Base-by-base conservation (phyloP, 1,140 invertebrate genomes). In the Trachymyrmex cornetzi region DNA sequence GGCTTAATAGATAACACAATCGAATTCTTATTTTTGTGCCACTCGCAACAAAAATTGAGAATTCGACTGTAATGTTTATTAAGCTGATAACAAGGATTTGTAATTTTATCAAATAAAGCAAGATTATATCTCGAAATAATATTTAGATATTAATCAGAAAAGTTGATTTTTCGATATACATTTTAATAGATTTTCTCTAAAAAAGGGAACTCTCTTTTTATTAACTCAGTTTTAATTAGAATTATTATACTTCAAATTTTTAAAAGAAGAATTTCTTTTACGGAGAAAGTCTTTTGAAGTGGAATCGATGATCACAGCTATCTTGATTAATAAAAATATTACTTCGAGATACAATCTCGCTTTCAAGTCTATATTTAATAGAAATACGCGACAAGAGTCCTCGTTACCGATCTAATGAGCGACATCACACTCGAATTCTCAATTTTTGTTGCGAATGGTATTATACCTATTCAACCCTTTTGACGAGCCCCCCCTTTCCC, bases 401-500 rank as follows among this genome's bases (percentile, higher is more conserved):
- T 24, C 38, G 24, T 16, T 7, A 19, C n/a, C 0, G 64, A 11
- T 3, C 16, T n/a, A 16, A 53, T 69, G 44, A 55, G 11, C 19
- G 50, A 22, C 38, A 2, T 74, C 34, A 71, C 14, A n/a, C n/a
- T 81, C 11, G 9, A 75, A 82, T 14, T 4, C 24, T 14, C 24
- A 30, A 55, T 74, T 84, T 82, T 61, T 84, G 24, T 84, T 75
- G 22, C 22, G 38, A 55, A 4, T 30, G 38, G n/a, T 22, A 22
- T 74, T 69, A 22, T 14, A n/a, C 27, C 55, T 84, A 50, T 84
- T 75, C 55, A 30, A 48, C 19, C 55, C 27, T 75, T 63, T n/a
- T 75, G n/a, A 75, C 24, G 53, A 61, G 12, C 24, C 48, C 3
- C 48, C 14, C 9, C 48, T 0, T 34, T 6, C 19, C n/a, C 22